Evolutionary conservation across 2,113 vertebrate species (phyloP), one percentile per base, ranked within the genome.

Genomic region (Diphyllodes magnificus): DNA sequence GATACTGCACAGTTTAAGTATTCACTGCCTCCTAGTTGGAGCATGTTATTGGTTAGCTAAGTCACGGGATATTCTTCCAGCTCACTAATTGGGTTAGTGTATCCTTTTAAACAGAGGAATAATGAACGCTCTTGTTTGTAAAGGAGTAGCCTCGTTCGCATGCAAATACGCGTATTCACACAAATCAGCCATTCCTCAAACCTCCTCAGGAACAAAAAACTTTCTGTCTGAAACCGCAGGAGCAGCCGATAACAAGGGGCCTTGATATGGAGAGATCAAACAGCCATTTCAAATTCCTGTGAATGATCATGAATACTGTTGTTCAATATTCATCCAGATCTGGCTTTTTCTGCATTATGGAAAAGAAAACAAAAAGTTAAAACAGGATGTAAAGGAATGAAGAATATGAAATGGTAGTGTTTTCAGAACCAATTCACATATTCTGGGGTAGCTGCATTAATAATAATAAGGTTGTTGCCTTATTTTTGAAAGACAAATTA

Each of bases 81-180:
- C 65, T 96, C 90, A 66, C 86, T 95, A 96, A 95, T 95, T 96
- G 95, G 93, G 88, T 92, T 95, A 94, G 89, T 82, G 93, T 95
- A 90, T 95, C 93, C 93, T 95, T 96, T 96, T 96, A 96, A 96
- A 91, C 30, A 45, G 60, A 90, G 86, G 82, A 93, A 95, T 95
- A 95, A 96, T 95, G 92, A 90, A 70, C 5, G 45, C 68, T 90
- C 83, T 95, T 97, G 90, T 97, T 96, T 97, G 79, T 81, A 77
- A 95, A 96, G 92, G 90, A 91, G 68, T 95, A 93, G 79, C 78
- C 69, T 96, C 28, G 90, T 96, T 97, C 88, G 82, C 88, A 96
- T 97, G 96, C 96, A 97, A 97, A 97, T 96, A 95, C 9, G 66
- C 28, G 92, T 96, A 96, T 96, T 96, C 95, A 97, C 85, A 94